Evolutionary conservation across 2,888 invertebrate genomes (phyloP), one percentile per base, ranked within the genome.

Genomic region (Andrena bicolor): DNA sequence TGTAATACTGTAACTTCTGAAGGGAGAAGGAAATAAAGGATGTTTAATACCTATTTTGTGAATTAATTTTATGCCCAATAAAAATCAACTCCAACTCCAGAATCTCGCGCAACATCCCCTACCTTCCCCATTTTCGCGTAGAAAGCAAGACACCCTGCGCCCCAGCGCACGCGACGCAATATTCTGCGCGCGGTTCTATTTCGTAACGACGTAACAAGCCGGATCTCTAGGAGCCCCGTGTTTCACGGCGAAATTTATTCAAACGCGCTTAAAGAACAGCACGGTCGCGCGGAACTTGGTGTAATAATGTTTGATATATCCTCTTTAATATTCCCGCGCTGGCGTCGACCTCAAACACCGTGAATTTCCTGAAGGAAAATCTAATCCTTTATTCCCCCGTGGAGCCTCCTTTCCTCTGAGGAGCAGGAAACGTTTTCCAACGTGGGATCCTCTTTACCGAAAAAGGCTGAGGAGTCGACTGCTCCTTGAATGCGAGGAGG

Each of bases 251-350:
- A 56, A 56, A 56, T 72, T 72, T 32, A 51, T 26, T 64, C 63
- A 28, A 48, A 30, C 8, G 56, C 56, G 56, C 58, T 70, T 60
- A 58, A 58, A 49, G 48, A 26, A 26, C 58, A 60, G 26, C 23
- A 7, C 26, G 41, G 3, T 41, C 26, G 56, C 13, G 28, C 48
- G 48, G 32, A 32, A 74, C 23, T 60, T 68, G 23, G 35, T 23
- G 30, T 51, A 65, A 78, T 73, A 68, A 77, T 60, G 41, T 60
- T 49, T 56, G 76, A 65, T 56, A 51, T 64, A 82, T 83, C 77
- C 68, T 49, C 82, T 82, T 83, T 81, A 81, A 82, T 60, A 76
- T 65, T 56, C 41, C 51, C 8, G 32, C 41, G 35, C 13, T 7
- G 8, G 53, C 53, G 30, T 35, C 75, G 32, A 61, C 70, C 73